Base-by-base conservation (phyloP, 2,797 vertebrate species). In the Protonibea diacanthus region DNA sequence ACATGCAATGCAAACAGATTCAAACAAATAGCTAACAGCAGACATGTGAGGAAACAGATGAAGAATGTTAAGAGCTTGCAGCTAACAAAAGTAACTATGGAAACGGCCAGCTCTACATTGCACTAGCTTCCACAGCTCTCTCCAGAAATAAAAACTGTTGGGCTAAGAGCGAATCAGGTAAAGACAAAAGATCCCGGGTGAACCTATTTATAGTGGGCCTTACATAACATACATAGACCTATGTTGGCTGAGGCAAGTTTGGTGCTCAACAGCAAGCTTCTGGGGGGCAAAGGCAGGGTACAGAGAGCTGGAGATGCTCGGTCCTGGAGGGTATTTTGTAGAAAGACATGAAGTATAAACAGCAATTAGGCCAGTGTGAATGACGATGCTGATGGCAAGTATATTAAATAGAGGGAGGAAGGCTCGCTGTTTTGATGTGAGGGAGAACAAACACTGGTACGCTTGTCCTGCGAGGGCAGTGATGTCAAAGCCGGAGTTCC, bases 21-120 rank as follows among this genome's bases (percentile, higher is more conserved):
- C 88, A 93, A 94, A 94, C 88, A 92, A 93, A 93, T 77, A 89
- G 91, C 90, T 88, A 88, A 88, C 89, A 88, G 90, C 88, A 94
- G 92, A 93, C 90, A 92, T 94, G 93, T 91, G 92, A 95, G 94
- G 91, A 95, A 95, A 95, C 94, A 94, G 92, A 94, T 91, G 92
- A 95, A 95, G 94, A 95, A 95, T 95, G 93, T 94, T 91, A 93
- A 94, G 94, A 93, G 93, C 93, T 94, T 71, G 92, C 92, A 93
- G 92, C 95, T 95, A 95, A 95, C 95, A 95, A 94, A 95, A 96
- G 96, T 96, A 96, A 96, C 96, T 96, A 96, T 96, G 96, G 96
- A 94, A 96, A 96, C 95, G 88, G 94, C 86, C 94, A 76, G 93
- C 95, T 94, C 94, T 94, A 94, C 92, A 95, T 94, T 92, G 94